Conservation (phyloP, 2,888 invertebrate species). For the Zaprionus obscuricornis region DNA sequence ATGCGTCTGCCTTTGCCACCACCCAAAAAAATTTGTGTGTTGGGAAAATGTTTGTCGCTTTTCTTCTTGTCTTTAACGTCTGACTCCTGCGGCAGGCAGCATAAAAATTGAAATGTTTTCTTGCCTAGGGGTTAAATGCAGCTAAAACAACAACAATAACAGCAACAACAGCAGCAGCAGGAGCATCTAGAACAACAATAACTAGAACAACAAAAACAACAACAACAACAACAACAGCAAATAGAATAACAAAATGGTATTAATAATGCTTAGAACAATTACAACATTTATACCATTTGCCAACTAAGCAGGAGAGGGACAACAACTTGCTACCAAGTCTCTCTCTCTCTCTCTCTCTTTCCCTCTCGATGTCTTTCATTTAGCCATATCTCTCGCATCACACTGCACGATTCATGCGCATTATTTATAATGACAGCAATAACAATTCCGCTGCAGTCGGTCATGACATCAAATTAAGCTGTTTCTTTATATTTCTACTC, state of each 20-base stretch:
- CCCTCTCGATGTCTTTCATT: too few relatives aligned
- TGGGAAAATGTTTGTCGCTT: background rate
- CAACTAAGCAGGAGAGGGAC: too few relatives aligned
- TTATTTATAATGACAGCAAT: slow-evolving; percentile 71
- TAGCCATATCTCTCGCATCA: too few relatives aligned
- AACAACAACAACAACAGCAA: slow-evolving; percentile 19
- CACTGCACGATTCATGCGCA: too few relatives aligned
- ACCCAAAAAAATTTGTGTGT: slow-evolving; percentile 18
- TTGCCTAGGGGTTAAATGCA: slow-evolving; percentile 56
- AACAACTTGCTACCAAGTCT: too few relatives aligned
- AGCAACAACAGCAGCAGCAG: too few relatives aligned
- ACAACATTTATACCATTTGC: slow-evolving; percentile 20
- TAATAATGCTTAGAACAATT: slow-evolving; percentile 65
- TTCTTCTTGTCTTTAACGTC: slow-evolving; percentile 9
- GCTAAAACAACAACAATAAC: slow-evolving; percentile 28
- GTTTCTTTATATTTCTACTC: slow-evolving; percentile 9
- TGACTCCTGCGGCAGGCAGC: slow-evolving; percentile 28
- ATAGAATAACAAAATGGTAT: slow-evolving; percentile 36
- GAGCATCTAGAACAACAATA: too few relatives aligned
- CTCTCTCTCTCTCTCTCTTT: too few relatives aligned
- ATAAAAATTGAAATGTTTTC: slow-evolving; percentile 59
- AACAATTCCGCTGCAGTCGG: slow-evolving; percentile 64
- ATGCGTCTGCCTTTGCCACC: slow-evolving; percentile 8
- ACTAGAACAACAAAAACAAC: too few relatives aligned
- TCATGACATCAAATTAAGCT: slow-evolving; percentile 66